Evolutionary conservation across 2,797 vertebrate genomes (phyloP), one percentile per base, ranked within the genome.

Genomic region (Mus caroli): DNA sequence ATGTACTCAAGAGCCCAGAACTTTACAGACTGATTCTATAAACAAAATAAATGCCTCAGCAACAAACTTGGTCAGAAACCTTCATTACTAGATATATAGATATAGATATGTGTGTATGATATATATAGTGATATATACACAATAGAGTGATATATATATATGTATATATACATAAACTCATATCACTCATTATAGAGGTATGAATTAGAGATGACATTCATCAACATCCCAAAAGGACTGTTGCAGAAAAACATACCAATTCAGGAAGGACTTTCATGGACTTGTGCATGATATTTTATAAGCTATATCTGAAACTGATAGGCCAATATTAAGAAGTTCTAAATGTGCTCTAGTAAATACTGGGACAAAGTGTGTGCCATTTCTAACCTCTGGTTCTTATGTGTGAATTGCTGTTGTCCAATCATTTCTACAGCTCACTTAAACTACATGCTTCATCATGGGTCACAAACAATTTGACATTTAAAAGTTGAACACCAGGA

Each of bases 361-460:
- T 97, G 99, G 98, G 17, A 99, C 99, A 95, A 99, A 99, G 98
- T 99, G 99, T 37, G 99, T 99, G n/a, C 99, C 99, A 34, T 99
- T 99, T 99, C 8, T 99, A 46, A 99, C 99, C 98, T 99, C 99
- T 97, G 99, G 99, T 90, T 99, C 99, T 98, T 99, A 99, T 99
- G 99, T 99, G 97, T 99, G 99, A 86, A 99, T 99, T 1, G 99
- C 99, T 99, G 99, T 99, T 62, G 40, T 46, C 99, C 99, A 34
- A 99, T 98, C 99, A 99, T 99, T 98, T 99, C 99, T 2, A 99
- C 99, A 54, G 34, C 62, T 86, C 34, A 15, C 46, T 54, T 24
- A 69, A 71, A 54, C 24, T 54, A 10, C 46, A 28, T 54, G 4
- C 58, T 43, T 84, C n/a, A 28, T 19, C 50, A 56, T 19, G 22